Conservation (phyloP, 2,113 vertebrate genomes). For the Salvelinus fontinalis region DNA sequence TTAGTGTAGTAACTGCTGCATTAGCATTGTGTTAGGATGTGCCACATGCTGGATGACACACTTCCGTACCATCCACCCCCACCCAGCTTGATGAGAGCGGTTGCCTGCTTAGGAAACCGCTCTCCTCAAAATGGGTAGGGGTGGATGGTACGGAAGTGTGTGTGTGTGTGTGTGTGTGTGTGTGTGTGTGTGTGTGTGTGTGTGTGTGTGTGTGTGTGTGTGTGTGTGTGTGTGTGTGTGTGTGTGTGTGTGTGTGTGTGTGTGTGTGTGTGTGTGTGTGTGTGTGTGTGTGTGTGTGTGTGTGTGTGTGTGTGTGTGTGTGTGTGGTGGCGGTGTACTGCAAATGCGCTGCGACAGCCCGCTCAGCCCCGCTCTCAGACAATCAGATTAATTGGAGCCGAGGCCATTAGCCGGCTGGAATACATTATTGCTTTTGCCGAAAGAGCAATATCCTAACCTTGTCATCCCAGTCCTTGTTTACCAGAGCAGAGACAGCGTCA, state of each 20-base stretch:
- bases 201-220: too few relatives aligned
- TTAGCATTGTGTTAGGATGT: conserved; percentile 79
- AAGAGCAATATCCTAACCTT: conserved; percentile 81
- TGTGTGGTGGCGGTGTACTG: conserved; percentile 22
- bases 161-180: neutral
- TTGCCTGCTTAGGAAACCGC: neutral
- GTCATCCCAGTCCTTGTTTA: conserved; percentile 76
- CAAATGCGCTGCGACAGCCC: conserved; percentile 72
- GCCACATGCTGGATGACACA: conserved; percentile 64
- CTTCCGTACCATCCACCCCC: conserved; percentile 50
- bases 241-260: conserved; percentile 7
- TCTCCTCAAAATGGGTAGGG: conserved; percentile 43
- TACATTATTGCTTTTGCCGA: conserved; percentile 80
- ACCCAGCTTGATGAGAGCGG: conserved; percentile 13
- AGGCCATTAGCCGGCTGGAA: conserved; percentile 82
- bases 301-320: neutral
- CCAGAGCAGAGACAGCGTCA: conserved; percentile 60
- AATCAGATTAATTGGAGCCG: conserved; percentile 85
- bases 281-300: conserved; percentile 2
- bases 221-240: too few relatives aligned
- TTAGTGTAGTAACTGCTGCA: conserved; percentile 77
- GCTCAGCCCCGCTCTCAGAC: conserved; percentile 73
- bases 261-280: conserved; percentile 2
- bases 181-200: too few relatives aligned
- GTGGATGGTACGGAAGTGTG: conserved; percentile 32